phyloP scores from a whole-genome alignment of 2,888 invertebrate genomes.

The Psylliodes chrysocephalus region DNA sequence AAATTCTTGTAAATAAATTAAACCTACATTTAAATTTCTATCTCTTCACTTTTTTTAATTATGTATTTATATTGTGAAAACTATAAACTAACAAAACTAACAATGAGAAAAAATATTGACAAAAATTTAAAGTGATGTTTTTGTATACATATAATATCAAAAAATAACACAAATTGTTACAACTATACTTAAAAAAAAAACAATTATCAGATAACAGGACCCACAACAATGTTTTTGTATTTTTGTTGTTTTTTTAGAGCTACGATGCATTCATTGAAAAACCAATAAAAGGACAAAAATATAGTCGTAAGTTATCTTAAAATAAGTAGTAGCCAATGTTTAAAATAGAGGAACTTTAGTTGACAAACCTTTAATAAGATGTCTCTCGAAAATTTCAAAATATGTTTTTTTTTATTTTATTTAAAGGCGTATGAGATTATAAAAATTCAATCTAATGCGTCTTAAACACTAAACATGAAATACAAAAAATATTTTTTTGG shows the following conservation, averaged over 20 bases:
- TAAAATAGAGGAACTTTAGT: too few species aligned
- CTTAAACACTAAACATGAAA: too few species aligned
- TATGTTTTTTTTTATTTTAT: too few species aligned
- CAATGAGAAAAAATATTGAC: slow-evolving; percentile 36
- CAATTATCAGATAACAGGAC: slow-evolving; percentile 27
- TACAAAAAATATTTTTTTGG: too few species aligned
- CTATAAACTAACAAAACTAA: slow-evolving; percentile 36
- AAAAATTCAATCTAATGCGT: too few species aligned
- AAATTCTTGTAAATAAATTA: slow-evolving; percentile 20
- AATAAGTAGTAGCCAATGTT: slow-evolving; percentile 44
- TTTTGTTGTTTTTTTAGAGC: background rate
- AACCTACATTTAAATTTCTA: slow-evolving; percentile 11
- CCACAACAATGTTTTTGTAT: slow-evolving; percentile 1
- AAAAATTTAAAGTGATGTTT: slow-evolving; percentile 41
- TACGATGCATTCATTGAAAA: too few species aligned
- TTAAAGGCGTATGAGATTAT: too few species aligned
- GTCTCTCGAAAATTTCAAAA: too few species aligned
- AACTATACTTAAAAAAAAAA: slow-evolving; percentile 40
- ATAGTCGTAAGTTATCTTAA: too few species aligned
- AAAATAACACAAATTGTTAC: slow-evolving; percentile 38
- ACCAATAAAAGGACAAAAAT: too few species aligned
- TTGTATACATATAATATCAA: slow-evolving; percentile 43
- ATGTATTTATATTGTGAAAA: slow-evolving; percentile 26
- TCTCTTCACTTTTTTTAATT: slow-evolving; percentile 2
- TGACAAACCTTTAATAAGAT: too few species aligned